Evolutionary conservation across 2,888 invertebrate species (phyloP).

Genomic region (Aelia acuminata): DNA sequence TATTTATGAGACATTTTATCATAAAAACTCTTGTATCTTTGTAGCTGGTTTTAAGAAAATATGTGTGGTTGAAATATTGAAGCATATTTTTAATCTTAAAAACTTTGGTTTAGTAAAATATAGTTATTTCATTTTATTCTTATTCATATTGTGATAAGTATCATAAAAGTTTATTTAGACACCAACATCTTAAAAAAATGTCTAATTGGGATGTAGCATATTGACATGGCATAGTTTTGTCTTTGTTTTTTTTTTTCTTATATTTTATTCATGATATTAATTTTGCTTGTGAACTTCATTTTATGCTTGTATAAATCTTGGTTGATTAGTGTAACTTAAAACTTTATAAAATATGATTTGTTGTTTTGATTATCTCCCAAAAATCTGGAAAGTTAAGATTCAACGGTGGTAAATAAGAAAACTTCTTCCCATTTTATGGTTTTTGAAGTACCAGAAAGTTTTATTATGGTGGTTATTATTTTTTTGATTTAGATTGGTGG

Average conservation of each 20-base stretch:
- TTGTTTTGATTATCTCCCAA: neutral
- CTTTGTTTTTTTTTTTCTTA: neutral
- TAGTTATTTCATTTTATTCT: neutral
- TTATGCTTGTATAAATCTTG: neutral
- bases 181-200: neutral
- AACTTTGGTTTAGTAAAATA: neutral
- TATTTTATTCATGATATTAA: neutral
- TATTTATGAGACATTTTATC: constrained; percentile 25
- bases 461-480: too few species aligned
- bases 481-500: too few species aligned
- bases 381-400: neutral
- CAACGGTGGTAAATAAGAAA: too few species aligned
- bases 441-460: too few species aligned
- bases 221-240: neutral
- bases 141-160: neutral
- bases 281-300: neutral
- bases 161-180: neutral
- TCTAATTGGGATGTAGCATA: neutral
- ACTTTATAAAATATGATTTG: neutral
- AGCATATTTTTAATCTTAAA: neutral
- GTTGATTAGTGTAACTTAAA: neutral
- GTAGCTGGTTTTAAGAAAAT: neutral
- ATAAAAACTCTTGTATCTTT: neutral
- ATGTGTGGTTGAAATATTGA: neutral
- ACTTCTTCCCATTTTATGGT: too few species aligned